Conservation (phyloP, 2,888 invertebrate species). For the Petrophora chlorosata region DNA sequence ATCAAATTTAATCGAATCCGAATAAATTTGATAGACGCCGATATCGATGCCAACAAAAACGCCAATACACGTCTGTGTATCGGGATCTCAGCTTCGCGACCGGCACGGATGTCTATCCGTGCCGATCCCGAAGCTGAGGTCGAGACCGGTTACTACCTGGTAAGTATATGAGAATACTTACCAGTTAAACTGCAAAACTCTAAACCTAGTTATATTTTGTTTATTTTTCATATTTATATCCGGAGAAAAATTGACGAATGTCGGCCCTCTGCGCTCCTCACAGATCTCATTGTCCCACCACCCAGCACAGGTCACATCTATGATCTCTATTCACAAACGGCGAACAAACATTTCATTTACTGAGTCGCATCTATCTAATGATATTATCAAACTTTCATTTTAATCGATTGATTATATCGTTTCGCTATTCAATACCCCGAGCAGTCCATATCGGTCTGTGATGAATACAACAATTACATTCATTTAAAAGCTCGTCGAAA, state of each 20-base stretch:
- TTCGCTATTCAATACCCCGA: slow-evolving; percentile 16
- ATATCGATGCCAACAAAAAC: too few relatives aligned
- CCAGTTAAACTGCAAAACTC: too few relatives aligned
- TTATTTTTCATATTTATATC: slow-evolving; percentile 1
- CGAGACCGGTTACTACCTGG: too few relatives aligned
- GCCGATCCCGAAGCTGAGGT: too few relatives aligned
- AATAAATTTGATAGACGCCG: too few relatives aligned
- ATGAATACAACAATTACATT: background rate
- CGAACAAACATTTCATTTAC: slow-evolving; percentile 25
- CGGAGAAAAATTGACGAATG: background rate
- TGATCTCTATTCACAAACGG: slow-evolving; percentile 25
- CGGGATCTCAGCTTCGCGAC: too few relatives aligned
- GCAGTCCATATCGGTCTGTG: background rate
- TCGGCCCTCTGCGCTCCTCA: slow-evolving; percentile 16
- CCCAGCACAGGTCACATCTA: slow-evolving; percentile 41
- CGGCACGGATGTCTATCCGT: too few relatives aligned
- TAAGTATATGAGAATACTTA: too few relatives aligned
- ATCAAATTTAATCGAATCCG: too few relatives aligned
- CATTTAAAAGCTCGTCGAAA: background rate
- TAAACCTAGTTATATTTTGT: background rate
- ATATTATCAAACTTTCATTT: slow-evolving; percentile 23
- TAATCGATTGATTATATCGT: slow-evolving; percentile 22
- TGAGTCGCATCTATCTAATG: slow-evolving; percentile 16
- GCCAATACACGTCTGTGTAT: too few relatives aligned
- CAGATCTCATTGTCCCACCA: slow-evolving; percentile 68